A percentile compares a stretch with the other conserved stretches of the same genome.
Conservation (phyloP, 64 coral and sea anemone genomes). For the Actinia tenebrosa region DNA sequence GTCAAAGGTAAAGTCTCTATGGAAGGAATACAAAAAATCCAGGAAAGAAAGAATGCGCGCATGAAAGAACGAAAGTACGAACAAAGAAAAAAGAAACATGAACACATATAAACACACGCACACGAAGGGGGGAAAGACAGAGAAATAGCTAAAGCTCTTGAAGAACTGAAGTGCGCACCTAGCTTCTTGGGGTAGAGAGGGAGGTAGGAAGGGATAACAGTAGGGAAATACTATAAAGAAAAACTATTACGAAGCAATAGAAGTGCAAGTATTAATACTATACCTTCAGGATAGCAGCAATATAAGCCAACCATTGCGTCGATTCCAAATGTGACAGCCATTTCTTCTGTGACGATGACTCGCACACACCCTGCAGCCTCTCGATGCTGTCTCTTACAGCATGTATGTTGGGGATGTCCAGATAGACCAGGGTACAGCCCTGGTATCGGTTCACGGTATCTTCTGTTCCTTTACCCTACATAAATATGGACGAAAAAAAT, state of each 20-base stretch:
- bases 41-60: too few species aligned
- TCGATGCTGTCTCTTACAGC: conserved; percentile 92
- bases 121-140: too few species aligned
- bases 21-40: too few species aligned
- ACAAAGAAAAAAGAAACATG: too few species aligned
- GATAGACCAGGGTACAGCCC: conserved; percentile 84
- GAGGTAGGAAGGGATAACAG: background rate
- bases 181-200: background rate
- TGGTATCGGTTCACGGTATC: conserved; percentile 90
- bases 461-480: conserved; percentile 93
- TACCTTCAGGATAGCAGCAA: conserved; percentile 90
- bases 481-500: background rate
- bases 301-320: conserved; percentile 90
- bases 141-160: too few species aligned
- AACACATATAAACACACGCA: too few species aligned
- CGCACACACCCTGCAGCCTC: conserved; percentile 80
- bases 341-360: conserved; percentile 92
- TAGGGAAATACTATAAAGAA: background rate
- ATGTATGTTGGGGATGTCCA: conserved; percentile 98
- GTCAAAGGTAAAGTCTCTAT: too few species aligned
- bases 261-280: too few species aligned
- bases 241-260: background rate
- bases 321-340: conserved; percentile 96
- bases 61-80: too few species aligned
- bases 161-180: too few species aligned